A percentile compares a stretch with the other conserved stretches of the same genome.
phyloP scores from a whole-genome alignment of 1,140 invertebrate genomes.

The Scylla paramamosain region DNA sequence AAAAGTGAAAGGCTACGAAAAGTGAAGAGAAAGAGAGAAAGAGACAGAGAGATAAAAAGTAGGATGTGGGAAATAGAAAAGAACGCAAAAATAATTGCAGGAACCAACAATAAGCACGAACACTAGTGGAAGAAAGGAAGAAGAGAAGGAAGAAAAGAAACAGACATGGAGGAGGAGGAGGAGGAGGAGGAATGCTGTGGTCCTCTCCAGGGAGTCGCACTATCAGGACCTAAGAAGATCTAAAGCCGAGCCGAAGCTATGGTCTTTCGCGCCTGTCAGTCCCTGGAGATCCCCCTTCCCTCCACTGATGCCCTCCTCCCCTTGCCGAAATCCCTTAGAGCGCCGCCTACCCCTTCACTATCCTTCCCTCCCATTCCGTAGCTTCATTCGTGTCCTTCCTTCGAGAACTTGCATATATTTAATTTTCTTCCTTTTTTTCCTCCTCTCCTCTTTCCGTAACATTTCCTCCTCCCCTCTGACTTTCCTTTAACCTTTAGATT shows the following conservation, averaged over 20 bases:
- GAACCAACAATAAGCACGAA: no score
- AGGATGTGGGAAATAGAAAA: no score
- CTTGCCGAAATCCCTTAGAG: neutral
- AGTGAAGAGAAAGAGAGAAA: neutral
- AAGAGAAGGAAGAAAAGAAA: no score
- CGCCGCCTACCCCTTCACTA: neutral
- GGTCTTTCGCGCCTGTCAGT: neutral
- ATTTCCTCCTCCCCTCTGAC: neutral
- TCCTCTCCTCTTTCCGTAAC: neutral
- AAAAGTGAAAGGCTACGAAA: no score
- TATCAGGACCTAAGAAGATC: neutral
- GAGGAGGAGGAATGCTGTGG: neutral
- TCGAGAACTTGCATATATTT: neutral
- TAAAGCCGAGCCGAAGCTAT: neutral
- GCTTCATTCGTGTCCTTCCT: neutral
- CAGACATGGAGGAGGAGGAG: no score
- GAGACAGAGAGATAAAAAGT: neutral
- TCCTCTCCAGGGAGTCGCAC: neutral
- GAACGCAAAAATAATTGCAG: no score
- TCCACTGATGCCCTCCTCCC: neutral
- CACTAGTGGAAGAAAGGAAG: neutral
- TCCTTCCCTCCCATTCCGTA: neutral
- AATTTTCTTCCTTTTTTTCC: no score
- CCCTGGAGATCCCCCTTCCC: neutral
- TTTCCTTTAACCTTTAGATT: no score